These are phyloP conservation scores for Ophion ventricosus DNA, from an alignment of 2,888 invertebrate genomes.

Conservation along the genomic window DNA sequence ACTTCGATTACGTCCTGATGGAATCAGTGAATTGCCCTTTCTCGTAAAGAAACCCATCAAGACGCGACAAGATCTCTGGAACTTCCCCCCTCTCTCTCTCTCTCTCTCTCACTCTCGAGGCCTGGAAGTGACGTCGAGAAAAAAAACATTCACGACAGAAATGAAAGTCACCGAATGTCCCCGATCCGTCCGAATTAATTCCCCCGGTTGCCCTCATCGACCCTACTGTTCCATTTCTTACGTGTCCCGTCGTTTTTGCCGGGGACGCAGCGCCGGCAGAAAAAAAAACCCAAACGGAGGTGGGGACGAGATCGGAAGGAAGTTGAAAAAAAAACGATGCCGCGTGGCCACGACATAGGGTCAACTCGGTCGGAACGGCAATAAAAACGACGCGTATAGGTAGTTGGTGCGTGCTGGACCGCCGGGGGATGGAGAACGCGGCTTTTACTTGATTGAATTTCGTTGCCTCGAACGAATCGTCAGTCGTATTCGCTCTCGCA, in stretches of 20 bases:
- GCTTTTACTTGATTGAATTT: slow-evolving; percentile 69
- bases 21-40: not conserved
- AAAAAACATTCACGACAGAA: slow-evolving; percentile 9
- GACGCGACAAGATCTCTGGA: too few species aligned
- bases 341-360: slow-evolving; percentile 37
- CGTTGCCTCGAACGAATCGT: slow-evolving; percentile 52
- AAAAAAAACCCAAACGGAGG: slow-evolving; percentile 4
- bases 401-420: slow-evolving; percentile 40
- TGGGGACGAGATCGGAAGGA: slow-evolving; percentile 19
- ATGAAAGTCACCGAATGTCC: slow-evolving; percentile 28
- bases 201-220: not conserved
- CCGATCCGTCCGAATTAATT: slow-evolving; percentile 27
- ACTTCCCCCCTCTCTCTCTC: not conserved
- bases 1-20: too few species aligned
- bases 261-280: not conserved
- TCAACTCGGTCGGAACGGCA: slow-evolving; percentile 49
- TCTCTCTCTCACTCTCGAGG: too few species aligned
- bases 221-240: not conserved
- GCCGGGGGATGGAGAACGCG: not conserved
- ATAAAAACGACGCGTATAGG: slow-evolving; percentile 56
- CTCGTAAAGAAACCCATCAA: not conserved
- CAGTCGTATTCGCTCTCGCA: slow-evolving; percentile 40
- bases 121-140: not conserved
- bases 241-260: slow-evolving; percentile 9
- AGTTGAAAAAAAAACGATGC: slow-evolving; percentile 21